phyloP scores from a whole-genome alignment of 2,888 invertebrate genomes.

The Ischnus inquisitorius region DNA sequence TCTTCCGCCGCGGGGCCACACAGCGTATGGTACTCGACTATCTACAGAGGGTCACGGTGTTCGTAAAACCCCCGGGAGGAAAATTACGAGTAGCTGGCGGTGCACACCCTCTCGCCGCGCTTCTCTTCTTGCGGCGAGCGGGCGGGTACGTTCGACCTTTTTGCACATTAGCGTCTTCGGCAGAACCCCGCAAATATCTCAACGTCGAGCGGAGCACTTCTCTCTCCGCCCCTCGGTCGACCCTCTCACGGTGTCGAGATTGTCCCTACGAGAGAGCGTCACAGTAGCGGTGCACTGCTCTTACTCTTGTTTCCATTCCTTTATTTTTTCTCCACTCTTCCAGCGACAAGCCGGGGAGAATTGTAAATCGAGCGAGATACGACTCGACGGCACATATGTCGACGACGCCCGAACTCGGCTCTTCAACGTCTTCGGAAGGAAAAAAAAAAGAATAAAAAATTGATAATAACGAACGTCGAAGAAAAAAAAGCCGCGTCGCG shows the following conservation, averaged over 20 bases:
- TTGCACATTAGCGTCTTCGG: conserved; percentile 71
- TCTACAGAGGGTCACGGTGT: conserved; percentile 49
- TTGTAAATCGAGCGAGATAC: conserved; percentile 67
- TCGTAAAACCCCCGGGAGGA: conserved; percentile 57
- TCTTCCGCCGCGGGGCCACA: conserved; percentile 8
- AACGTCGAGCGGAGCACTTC: conserved; percentile 66
- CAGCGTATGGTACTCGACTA: conserved; percentile 42
- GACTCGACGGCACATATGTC: conserved; percentile 54
- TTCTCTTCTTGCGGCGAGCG: conserved; percentile 59
- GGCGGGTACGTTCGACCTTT: conserved; percentile 65
- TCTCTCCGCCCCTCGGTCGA: conserved; percentile 50
- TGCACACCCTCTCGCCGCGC: conserved; percentile 40
- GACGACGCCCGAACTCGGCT: conserved; percentile 34
- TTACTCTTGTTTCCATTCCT: conserved; percentile 49
- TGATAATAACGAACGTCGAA: neutral
- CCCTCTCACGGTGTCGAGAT: conserved; percentile 51
- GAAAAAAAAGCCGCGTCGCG: conserved; percentile 2
- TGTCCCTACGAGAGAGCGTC: conserved; percentile 57
- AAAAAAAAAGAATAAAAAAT: conserved; percentile 13
- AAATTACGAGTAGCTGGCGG: conserved; percentile 62
- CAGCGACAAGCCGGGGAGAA: conserved; percentile 55
- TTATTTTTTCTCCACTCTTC: conserved; percentile 4
- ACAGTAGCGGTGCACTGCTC: conserved; percentile 45
- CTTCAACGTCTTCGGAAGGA: conserved; percentile 6
- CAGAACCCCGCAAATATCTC: conserved; percentile 70